These are phyloP conservation scores for Heliconius erato DNA, from an alignment of 2,888 invertebrate species.

Conservation along the genomic window DNA sequence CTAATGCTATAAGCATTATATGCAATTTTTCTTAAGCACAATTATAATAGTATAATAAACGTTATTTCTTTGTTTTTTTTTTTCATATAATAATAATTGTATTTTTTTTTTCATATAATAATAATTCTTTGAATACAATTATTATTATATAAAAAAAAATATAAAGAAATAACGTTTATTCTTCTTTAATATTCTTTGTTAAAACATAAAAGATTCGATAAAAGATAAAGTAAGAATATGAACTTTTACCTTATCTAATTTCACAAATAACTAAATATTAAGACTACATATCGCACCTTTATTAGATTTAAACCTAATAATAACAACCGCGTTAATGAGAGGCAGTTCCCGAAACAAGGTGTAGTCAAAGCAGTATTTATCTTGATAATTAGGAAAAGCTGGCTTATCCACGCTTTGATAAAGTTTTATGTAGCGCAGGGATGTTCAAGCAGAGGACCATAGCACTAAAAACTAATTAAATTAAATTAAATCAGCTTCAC, in stretches of 20 bases:
- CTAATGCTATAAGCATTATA: background rate
- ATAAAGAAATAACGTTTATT: background rate
- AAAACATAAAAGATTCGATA: too few species aligned
- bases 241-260: background rate
- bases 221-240: too few species aligned
- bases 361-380: conserved; percentile 82
- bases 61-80: too few species aligned
- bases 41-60: too few species aligned
- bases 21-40: background rate
- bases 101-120: too few species aligned
- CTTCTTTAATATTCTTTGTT: background rate
- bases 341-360: conserved; percentile 74
- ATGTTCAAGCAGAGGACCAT: conserved; percentile 28
- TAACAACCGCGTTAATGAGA: conserved; percentile 67
- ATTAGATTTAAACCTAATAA: conserved; percentile 44
- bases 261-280: conserved; percentile 10
- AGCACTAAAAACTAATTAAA: too few species aligned
- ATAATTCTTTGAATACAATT: too few species aligned
- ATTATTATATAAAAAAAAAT: too few species aligned
- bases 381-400: conserved; percentile 85
- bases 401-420: conserved; percentile 78
- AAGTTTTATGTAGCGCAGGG: conserved; percentile 77
- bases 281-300: conserved; percentile 5
- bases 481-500: too few species aligned
- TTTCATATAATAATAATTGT: too few species aligned